phyloP scores from a whole-genome alignment of 2,797 vertebrate genomes.

The Pseudocheirus occidentalis region DNA sequence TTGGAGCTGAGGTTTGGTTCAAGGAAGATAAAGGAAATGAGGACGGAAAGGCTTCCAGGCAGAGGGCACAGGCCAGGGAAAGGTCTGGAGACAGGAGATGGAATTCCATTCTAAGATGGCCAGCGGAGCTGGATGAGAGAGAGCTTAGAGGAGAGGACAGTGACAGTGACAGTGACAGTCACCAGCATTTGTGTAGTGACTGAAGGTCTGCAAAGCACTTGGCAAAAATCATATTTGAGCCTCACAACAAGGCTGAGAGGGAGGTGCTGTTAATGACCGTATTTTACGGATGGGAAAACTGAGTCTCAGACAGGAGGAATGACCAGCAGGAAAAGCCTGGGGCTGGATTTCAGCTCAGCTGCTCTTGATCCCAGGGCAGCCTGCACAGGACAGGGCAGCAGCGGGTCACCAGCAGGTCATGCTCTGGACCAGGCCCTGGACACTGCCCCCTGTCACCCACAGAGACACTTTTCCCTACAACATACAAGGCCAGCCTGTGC shows the following conservation, averaged over 20 bases:
- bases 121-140: not conserved
- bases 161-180: not conserved
- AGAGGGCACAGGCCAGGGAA: not conserved
- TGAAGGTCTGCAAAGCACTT: too few species aligned
- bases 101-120: fast-evolving
- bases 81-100: not conserved
- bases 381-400: not conserved
- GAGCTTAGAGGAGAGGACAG: not conserved
- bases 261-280: not conserved
- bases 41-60: not conserved
- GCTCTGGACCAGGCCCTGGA: not conserved
- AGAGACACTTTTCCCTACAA: not conserved
- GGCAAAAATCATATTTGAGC: fast-evolving
- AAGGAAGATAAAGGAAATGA: too few species aligned
- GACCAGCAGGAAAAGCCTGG: not conserved
- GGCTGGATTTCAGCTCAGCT: not conserved
- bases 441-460: not conserved
- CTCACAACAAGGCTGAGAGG: not conserved
- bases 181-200: not conserved
- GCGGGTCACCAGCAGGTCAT: not conserved
- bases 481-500: not conserved
- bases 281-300: not conserved
- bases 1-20: not conserved
- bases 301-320: not conserved
- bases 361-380: not conserved